phyloP scores from a whole-genome alignment of 2,888 invertebrate species.

The Erebia aethiops region DNA sequence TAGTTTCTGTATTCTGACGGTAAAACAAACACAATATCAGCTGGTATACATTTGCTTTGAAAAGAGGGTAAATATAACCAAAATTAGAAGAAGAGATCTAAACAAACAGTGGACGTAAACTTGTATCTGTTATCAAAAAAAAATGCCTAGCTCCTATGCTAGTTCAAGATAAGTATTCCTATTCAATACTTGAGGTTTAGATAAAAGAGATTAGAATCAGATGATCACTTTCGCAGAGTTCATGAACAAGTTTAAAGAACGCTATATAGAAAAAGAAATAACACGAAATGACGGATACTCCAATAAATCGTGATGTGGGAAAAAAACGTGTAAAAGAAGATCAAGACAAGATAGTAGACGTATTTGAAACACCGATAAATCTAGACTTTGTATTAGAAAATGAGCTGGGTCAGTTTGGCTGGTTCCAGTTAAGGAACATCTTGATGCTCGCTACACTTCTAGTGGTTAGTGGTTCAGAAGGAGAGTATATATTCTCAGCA shows the following conservation, averaged over 20 bases:
- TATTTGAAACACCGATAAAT: slow-evolving; percentile 45
- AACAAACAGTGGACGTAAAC: background rate
- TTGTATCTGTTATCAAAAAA: background rate
- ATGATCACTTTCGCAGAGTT: slow-evolving; percentile 36
- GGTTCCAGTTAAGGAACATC: slow-evolving; percentile 84
- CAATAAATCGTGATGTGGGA: background rate
- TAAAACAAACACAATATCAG: too few relatives aligned
- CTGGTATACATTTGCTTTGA: too few relatives aligned
- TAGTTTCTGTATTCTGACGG: too few relatives aligned
- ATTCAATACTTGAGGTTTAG: background rate
- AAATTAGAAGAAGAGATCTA: background rate
- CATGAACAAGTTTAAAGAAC: background rate
- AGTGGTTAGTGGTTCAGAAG: slow-evolving; percentile 83
- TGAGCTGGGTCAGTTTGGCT: slow-evolving; percentile 85
- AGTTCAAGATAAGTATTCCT: background rate
- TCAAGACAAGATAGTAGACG: background rate
- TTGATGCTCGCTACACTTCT: slow-evolving; percentile 84
- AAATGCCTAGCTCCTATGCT: background rate
- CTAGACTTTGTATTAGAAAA: slow-evolving; percentile 78
- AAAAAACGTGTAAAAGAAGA: background rate
- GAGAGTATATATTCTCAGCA: slow-evolving; percentile 67
- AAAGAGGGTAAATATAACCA: too few relatives aligned
- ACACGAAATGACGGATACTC: background rate
- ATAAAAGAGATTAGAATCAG: background rate
- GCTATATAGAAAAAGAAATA: background rate